Conservation (phyloP, 37 sponge, comb jelly and placozoan species). For the Chondrilla cf. caribensis region DNA sequence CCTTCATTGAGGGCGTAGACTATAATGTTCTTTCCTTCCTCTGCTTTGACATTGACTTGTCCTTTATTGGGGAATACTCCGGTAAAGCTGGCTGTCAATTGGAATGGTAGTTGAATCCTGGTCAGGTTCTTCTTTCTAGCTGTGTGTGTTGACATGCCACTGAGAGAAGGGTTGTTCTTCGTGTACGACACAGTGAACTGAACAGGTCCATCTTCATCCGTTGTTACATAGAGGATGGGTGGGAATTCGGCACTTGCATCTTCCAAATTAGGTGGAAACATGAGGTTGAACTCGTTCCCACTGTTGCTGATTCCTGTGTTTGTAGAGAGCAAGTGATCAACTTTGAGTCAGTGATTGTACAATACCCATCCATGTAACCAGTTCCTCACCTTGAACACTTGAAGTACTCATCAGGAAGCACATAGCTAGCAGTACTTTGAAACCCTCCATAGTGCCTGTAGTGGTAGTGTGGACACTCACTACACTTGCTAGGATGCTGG, state of each 20-base stretch:
- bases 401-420: too few species aligned
- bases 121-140: background rate
- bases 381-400: too few species aligned
- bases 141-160: background rate
- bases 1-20: conserved; percentile 43
- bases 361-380: too few species aligned
- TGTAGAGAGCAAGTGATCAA: too few species aligned
- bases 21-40: conserved; percentile 21
- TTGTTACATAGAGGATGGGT: conserved; percentile 10
- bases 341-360: too few species aligned
- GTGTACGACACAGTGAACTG: conserved; percentile 10
- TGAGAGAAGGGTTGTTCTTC: too few species aligned
- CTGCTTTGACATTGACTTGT: background rate
- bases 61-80: background rate
- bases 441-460: too few species aligned
- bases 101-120: background rate
- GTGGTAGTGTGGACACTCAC: too few species aligned
- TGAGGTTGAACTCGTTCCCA: conserved; percentile 34
- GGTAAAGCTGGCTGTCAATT: background rate
- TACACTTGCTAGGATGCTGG: too few species aligned
- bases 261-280: background rate
- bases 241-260: background rate
- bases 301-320: background rate
- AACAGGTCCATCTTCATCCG: conserved; percentile 6
- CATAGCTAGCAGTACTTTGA: too few species aligned